phyloP scores from a whole-genome alignment of 2,797 vertebrate species.

The Gallirallus australis region DNA sequence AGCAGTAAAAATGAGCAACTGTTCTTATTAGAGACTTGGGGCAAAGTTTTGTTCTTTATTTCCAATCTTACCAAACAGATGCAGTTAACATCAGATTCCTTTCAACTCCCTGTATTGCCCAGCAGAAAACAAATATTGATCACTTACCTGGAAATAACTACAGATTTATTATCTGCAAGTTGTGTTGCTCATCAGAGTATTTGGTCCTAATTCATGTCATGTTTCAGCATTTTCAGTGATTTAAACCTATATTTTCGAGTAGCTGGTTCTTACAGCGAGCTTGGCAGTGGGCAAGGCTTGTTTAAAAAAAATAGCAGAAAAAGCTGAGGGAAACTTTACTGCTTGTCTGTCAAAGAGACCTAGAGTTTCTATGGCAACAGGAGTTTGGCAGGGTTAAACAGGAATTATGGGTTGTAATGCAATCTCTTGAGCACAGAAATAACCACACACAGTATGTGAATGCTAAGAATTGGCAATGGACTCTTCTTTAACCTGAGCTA shows the following conservation, averaged over 20 bases:
- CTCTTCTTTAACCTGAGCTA: not conserved
- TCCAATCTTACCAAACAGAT: not conserved
- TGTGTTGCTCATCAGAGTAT: not conserved
- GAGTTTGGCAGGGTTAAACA: not conserved
- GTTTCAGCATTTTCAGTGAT: not conserved
- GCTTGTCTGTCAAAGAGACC: not conserved
- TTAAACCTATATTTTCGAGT: not conserved
- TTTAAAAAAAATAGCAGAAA: not conserved
- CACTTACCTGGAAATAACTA: not conserved
- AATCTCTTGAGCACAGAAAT: not conserved
- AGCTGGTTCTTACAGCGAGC: not conserved
- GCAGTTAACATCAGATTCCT: not conserved
- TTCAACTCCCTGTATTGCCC: slow-evolving; percentile 21
- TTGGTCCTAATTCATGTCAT: not conserved
- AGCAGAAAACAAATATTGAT: slow-evolving; percentile 19
- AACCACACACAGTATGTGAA: not conserved
- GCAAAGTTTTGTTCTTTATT: not conserved
- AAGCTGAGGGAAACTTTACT: not conserved
- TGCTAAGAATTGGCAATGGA: not conserved
- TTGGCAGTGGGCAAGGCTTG: not conserved
- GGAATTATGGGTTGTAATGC: not conserved
- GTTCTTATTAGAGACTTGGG: not conserved
- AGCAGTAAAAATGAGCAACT: not conserved
- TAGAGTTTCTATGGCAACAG: not conserved
- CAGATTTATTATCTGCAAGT: not conserved